phyloP scores from a whole-genome alignment of 2,888 invertebrate species.

The Rotaria macrura region DNA sequence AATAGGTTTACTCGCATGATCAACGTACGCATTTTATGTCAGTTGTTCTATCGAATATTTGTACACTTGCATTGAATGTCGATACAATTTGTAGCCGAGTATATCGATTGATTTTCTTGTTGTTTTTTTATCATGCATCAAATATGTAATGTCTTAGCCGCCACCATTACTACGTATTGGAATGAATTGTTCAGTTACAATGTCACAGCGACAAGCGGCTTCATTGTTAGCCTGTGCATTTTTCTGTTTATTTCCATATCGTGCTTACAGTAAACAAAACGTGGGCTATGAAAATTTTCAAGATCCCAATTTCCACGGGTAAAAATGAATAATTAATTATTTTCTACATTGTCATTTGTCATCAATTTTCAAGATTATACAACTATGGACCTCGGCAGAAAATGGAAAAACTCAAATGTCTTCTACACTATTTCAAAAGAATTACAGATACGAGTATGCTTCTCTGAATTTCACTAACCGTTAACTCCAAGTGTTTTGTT shows the following conservation, averaged over 20 bases:
- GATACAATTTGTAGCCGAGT: not conserved
- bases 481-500: too few relatives aligned
- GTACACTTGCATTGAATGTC: not conserved
- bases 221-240: slow-evolving; percentile 83
- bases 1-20: not conserved
- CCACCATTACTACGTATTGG: not conserved
- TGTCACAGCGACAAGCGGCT: slow-evolving; percentile 64
- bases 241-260: slow-evolving; percentile 79
- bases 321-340: not conserved
- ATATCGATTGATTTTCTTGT: not conserved
- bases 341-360: not conserved
- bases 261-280: slow-evolving; percentile 49
- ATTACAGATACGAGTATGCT: slow-evolving; percentile 58
- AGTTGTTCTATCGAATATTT: not conserved
- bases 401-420: slow-evolving; percentile 74
- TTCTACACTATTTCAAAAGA: slow-evolving; percentile 74
- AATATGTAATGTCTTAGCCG: not conserved
- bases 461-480: too few relatives aligned
- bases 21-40: not conserved
- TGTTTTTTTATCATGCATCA: not conserved
- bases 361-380: not conserved
- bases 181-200: slow-evolving; percentile 52
- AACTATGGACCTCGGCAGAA: not conserved
- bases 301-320: not conserved
- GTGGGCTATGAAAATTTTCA: not conserved